These are phyloP conservation scores for Crotalus helleri DNA, from an alignment of 2,113 vertebrate genomes.

Conservation along the genomic window DNA sequence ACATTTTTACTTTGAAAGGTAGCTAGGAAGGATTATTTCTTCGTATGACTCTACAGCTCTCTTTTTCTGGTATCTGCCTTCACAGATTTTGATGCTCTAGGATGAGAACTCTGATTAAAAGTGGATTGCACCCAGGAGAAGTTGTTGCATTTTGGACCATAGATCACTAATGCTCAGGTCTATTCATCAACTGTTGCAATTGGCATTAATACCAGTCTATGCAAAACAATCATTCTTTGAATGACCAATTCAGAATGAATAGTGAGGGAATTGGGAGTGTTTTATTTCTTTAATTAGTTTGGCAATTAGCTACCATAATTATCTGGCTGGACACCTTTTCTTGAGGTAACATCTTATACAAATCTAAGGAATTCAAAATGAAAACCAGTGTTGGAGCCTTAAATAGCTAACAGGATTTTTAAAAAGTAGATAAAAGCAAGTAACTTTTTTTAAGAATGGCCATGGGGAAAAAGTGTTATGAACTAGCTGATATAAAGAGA, in stretches of 20 bases:
- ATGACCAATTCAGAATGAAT: constrained; percentile 50
- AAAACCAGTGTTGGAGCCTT: not conserved
- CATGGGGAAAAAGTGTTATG: not conserved
- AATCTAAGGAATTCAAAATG: constrained; percentile 6
- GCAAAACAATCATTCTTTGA: constrained; percentile 53
- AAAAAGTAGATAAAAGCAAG: not conserved
- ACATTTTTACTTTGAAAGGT: not conserved
- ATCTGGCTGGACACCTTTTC: constrained; percentile 37
- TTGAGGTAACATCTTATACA: constrained; percentile 10
- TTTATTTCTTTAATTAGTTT: constrained; percentile 58
- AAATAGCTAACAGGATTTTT: accelerated
- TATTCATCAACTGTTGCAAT: constrained; percentile 40
- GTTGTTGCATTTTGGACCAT: constrained; percentile 5
- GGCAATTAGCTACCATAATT: constrained; percentile 61
- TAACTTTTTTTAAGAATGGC: accelerated
- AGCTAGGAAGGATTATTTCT: not conserved
- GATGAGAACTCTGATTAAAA: constrained; percentile 24
- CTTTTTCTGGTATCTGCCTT: not conserved
- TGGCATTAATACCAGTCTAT: constrained; percentile 56
- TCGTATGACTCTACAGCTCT: not conserved
- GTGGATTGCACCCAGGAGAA: constrained; percentile 43
- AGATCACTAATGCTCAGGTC: constrained; percentile 32
- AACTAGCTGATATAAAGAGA: not conserved
- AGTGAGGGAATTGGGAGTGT: constrained; percentile 49
- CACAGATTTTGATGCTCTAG: not conserved